These are phyloP conservation scores for Drosophila sordidula DNA, from an alignment of 2,888 invertebrate genomes.

Conservation along the genomic window DNA sequence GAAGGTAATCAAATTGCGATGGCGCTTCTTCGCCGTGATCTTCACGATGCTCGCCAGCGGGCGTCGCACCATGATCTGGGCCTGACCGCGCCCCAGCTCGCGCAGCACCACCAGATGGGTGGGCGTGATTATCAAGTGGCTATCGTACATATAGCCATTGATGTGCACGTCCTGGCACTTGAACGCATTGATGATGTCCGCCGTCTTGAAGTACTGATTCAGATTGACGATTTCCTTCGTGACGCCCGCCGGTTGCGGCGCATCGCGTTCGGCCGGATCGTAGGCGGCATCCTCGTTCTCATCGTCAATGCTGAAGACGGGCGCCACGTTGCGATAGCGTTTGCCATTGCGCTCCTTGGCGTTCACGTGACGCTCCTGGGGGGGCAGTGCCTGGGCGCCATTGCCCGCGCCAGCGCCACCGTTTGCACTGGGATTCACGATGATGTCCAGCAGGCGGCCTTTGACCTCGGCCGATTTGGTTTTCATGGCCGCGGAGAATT, in stretches of 20 bases:
- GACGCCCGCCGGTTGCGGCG: constrained; percentile 86
- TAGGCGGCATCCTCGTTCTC: constrained; percentile 88
- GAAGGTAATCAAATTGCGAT: constrained; percentile 98
- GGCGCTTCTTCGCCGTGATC: constrained; percentile 97
- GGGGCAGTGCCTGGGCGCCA: constrained; percentile 70
- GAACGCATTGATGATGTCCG: constrained; percentile 94
- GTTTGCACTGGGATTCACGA: constrained; percentile 90
- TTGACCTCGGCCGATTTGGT: constrained; percentile 96
- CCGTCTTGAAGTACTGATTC: constrained; percentile 92
- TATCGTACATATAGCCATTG: constrained; percentile 95
- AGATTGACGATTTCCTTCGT: constrained; percentile 92
- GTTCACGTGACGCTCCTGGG: constrained; percentile 91
- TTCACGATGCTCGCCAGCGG: constrained; percentile 96
- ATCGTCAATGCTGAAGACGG: constrained; percentile 97
- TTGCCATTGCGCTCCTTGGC: constrained; percentile 93
- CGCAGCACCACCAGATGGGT: constrained; percentile 94
- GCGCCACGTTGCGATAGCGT: constrained; percentile 94
- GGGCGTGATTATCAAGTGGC: constrained; percentile 93
- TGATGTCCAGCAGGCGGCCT: constrained; percentile 96
- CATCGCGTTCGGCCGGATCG: constrained; percentile 68
- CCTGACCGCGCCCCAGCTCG: constrained; percentile 90
- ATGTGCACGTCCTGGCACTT: constrained; percentile 96
- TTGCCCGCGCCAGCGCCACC: constrained; percentile 36
- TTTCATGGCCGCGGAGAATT: constrained; percentile 94
- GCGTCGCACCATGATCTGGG: constrained; percentile 93